These are phyloP conservation scores for Brachypodius melanocephalos DNA, from an alignment of 2,113 vertebrate species.

Conservation along the genomic window DNA sequence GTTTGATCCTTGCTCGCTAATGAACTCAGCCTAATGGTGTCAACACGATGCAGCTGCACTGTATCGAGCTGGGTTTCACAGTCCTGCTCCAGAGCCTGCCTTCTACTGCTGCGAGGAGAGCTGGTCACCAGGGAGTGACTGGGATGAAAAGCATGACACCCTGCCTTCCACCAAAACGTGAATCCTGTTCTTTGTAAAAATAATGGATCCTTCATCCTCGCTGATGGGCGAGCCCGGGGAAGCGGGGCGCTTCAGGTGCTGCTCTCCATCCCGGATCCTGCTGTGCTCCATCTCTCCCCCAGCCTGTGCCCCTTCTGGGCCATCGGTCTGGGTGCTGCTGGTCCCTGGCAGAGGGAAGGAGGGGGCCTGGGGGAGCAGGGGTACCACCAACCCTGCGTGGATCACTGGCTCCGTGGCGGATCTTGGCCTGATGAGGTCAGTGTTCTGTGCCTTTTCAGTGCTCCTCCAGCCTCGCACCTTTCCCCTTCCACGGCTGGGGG, in stretches of 20 bases:
- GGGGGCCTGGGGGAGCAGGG: slow-evolving; percentile 40
- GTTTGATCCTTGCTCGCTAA: slow-evolving; percentile 31
- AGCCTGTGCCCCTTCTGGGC: background rate
- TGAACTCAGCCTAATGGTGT: slow-evolving; percentile 25
- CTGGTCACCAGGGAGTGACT: background rate
- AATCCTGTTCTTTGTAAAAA: background rate
- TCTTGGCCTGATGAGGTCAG: slow-evolving; percentile 74
- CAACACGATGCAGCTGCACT: background rate
- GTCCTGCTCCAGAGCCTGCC: background rate
- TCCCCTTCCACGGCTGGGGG: slow-evolving; percentile 6
- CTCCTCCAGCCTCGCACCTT: slow-evolving; percentile 67
- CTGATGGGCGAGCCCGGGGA: slow-evolving; percentile 15
- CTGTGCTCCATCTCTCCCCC: background rate
- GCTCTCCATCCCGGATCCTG: background rate
- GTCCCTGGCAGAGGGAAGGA: slow-evolving; percentile 38
- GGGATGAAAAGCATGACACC: background rate
- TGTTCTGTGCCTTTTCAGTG: slow-evolving; percentile 74
- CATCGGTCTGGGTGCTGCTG: slow-evolving; percentile 4
- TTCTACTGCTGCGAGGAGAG: background rate
- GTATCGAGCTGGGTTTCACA: background rate
- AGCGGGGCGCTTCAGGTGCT: background rate
- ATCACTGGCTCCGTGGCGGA: slow-evolving; percentile 43
- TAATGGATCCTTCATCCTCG: background rate
- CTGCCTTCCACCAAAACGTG: background rate
- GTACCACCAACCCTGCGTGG: background rate